Base-by-base conservation (phyloP, 2,888 invertebrate genomes). In the Tipula lateralis region DNA sequence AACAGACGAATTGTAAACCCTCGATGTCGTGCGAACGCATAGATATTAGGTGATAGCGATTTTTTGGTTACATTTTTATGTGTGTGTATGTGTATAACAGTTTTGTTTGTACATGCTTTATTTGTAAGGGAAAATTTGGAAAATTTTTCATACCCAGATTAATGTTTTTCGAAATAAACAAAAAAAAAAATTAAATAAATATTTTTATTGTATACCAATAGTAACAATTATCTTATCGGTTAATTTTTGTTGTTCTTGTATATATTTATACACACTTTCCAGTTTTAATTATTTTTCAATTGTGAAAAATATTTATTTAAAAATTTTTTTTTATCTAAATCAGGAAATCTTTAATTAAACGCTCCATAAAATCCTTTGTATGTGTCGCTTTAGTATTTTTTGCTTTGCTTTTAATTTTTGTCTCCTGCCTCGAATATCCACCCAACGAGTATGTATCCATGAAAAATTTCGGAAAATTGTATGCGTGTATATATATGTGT, bases 1-100 rank as follows among this genome's bases (percentile, higher is more conserved):
- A 87, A 86, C 87, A 87, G 87, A 86, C 87, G 87, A 86, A 86
- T 86, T 86, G 86, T 84, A 44, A 44, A 44, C 44, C 44, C 84
- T 84, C 44, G 44, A 36, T 84, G 84, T 86, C 86, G 86, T 86
- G 86, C 85, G 85, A 86, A 86, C 86, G 86, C 86, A 86, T 86
- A 86, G 86, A 86, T 86, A 86, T 86, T 86, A 86, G 86, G 86
- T 85, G 86, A 86, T 86, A 86, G 82, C 83, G 83, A 82, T 16
- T 82, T 82, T 82, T 82, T 29, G 13, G 29, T 30, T 30, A 30
- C 13, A 24, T 66, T 66, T n/a, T 7, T 66, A 24, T 66, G 2
- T 66, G 24, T 24, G 9, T 24, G 9, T 66, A 24, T 66, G 2
- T 66, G 24, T 24, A 24, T 24, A 19, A 66, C 66, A 66, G 66